Evolutionary conservation across 2,113 vertebrate genomes (phyloP), one percentile per base, ranked within the genome.

Genomic region (Cyprinodon tularosa): DNA sequence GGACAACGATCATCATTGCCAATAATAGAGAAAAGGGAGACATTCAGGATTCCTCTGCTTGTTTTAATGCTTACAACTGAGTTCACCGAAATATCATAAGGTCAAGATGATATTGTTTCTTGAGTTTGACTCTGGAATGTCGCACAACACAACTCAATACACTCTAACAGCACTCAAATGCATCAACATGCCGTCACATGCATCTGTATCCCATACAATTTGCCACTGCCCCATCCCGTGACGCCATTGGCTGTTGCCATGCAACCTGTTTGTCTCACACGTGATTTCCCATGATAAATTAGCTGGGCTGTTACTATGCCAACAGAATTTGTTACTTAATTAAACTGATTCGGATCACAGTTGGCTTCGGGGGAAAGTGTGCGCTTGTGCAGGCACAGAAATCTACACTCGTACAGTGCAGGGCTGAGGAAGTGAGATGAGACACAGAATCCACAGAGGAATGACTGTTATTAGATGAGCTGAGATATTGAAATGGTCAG

Each of bases 271-370:
- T 95, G 95, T 96, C 94, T 95, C 89, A 93, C 93, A 87, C 91
- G 95, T 93, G 95, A 95, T 96, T 96, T 96, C 95, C 95, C 94
- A 93, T 96, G 95, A 96, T 95, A 95, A 95, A 97, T 97, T 96
- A 96, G 95, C 93, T 93, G 88, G 87, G 88, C 95, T 96, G 96
- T 96, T 97, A 94, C 96, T 95, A 96, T 97, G 96, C 96, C 96
- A 96, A 98, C 97, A 95, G 93, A 95, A 95, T 96, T 96, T 97
- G 95, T 97, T 96, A 96, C 94, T 96, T 97, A 96, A 98, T 98
- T 96, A 96, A 96, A 96, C 95, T 95, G 95, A 96, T 96, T 96
- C 94, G 82, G 94, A 96, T 96, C 94, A 80, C 92, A 96, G 96
- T 94, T 95, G 95, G 94, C 94, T 95, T 85, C 89, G 88, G 85